Evolutionary conservation across 2,113 vertebrate species (phyloP).

Genomic region (Phalacrocorax pelagicus): DNA sequence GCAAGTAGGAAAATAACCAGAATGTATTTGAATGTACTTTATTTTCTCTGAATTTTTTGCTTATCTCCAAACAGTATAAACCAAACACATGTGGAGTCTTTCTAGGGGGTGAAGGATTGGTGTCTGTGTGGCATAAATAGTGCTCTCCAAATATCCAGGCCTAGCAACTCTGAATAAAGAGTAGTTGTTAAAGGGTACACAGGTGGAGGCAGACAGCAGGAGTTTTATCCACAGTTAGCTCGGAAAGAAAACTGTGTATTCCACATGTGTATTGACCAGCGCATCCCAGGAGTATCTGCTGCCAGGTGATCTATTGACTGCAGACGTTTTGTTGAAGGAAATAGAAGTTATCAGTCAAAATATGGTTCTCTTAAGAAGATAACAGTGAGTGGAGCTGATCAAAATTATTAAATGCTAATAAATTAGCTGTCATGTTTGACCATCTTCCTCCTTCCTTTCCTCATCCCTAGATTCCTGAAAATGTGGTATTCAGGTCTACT

Average conservation of each 20-base stretch:
- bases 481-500: fast-evolving
- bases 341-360: not conserved
- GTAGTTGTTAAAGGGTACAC: not conserved
- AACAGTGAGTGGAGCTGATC: not conserved
- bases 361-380: not conserved
- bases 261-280: not conserved
- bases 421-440: not conserved
- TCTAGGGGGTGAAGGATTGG: not conserved
- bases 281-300: not conserved
- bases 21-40: not conserved
- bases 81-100: not conserved
- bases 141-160: not conserved
- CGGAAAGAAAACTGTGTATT: not conserved
- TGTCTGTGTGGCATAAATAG: not conserved
- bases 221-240: not conserved
- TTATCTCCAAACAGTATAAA: not conserved
- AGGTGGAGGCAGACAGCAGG: not conserved
- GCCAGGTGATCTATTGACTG: not conserved
- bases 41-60: not conserved
- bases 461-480: not conserved
- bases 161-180: not conserved
- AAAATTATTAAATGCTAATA: not conserved
- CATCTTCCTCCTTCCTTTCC: not conserved
- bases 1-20: not conserved
- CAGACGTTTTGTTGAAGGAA: not conserved